Conservation (phyloP, 92 coral and sea anemone species). For the Paramuricea clavata region DNA sequence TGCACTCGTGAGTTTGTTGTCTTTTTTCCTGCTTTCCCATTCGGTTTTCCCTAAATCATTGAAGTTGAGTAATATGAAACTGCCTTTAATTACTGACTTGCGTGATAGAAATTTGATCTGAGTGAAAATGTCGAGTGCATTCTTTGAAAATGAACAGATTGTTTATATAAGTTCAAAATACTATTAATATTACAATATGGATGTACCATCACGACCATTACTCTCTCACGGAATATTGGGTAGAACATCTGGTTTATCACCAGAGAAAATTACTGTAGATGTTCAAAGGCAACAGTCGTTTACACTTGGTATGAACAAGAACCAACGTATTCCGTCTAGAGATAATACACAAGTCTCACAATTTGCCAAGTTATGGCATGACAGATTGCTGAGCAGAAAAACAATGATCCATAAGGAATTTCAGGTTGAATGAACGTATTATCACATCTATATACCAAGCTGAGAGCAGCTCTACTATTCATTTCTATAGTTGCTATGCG, state of each 20-base stretch:
- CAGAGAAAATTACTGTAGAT: constrained; percentile 9
- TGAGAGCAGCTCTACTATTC: no score
- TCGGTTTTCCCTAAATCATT: no score
- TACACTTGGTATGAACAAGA: constrained; percentile 12
- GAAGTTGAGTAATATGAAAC: constrained; percentile 6
- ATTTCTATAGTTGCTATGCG: no score
- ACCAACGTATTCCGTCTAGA: constrained; percentile 19
- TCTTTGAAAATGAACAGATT: background rate
- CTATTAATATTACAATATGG: background rate
- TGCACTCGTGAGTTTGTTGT: no score
- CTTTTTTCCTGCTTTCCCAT: no score
- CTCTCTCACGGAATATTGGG: constrained; percentile 12
- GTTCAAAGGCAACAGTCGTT: constrained; percentile 35
- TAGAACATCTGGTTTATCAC: constrained; percentile 17
- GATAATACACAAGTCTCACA: background rate
- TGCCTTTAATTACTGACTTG: background rate
- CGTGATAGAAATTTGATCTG: constrained; percentile 4
- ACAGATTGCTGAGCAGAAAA: constrained; percentile 15
- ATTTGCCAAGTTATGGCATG: constrained; percentile 38
- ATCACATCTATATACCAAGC: background rate
- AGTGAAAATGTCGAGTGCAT: background rate
- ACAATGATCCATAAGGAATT: constrained; percentile 7
- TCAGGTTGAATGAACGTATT: constrained; percentile 18
- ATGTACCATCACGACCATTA: background rate
- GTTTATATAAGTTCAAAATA: background rate